Evolutionary conservation across 2,113 vertebrate genomes (phyloP), one percentile per base, ranked within the genome.

Genomic region (Phrynosoma platyrhinos): DNA sequence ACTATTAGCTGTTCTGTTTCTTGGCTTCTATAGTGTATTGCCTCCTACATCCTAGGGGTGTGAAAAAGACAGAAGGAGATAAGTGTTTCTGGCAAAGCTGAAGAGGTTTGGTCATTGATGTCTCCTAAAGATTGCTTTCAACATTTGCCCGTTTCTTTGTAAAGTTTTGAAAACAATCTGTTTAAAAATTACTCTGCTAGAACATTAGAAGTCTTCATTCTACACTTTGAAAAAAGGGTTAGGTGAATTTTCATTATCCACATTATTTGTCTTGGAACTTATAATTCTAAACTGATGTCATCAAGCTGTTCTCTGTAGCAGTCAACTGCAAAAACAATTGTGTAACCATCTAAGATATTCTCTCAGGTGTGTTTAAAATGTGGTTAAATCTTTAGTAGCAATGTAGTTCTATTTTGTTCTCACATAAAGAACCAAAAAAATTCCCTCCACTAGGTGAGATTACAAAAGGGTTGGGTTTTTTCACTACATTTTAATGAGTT

Each of bases 151-250:
- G 32, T 82, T 71, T 47, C 36, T 74, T 55, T 36, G 80, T 64
- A 93, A 94, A 89, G 79, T 89, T 92, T 92, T 91, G 71, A 88
- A 94, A 94, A 89, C 9, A 91, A 86, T 80, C 88, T 90, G 79
- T 83, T 93, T 91, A 91, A 89, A 92, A 92, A 90, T 91, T 91
- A 91, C 92, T 87, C 82, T 90, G 14, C 16, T 94, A 91, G 90
- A 92, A 81, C 55, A 18, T 82, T 40, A 82, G 42, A 47, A 75
- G 82, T 77, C 13, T 32, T 66, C 85, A 53, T 20, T 77, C 79
- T 79, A 74, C 79, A 64, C 76, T 69, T 32, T 21, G 2, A 58
- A 58, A 21, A 32, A 75, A 89, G 5, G 27, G 2, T 27, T 32
- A 64, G 30, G 40, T 25, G 30, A 66, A 76, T 32, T 53, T 82